Evolutionary conservation across 2,888 invertebrate species (phyloP), one percentile per base, ranked within the genome.

Genomic region (Galerucella nymphaeae): DNA sequence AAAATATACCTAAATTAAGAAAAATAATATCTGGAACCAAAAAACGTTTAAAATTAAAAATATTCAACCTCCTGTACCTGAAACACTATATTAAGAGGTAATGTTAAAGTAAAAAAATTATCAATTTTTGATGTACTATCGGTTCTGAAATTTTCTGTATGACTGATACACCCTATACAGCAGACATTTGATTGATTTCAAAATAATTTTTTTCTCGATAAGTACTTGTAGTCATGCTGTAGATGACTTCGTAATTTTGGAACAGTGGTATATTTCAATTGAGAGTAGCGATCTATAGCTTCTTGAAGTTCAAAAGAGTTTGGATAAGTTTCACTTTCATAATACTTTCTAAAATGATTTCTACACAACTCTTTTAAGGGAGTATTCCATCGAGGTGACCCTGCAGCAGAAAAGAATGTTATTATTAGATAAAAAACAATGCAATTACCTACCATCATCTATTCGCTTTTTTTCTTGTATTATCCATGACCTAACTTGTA

Each of bases 401-500:
- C 14, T 13, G 42, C n/a, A 20, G 18, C 11, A 2, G 18, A 57
- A 23, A 20, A 10, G 8, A 20, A 57, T 57, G n/a, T 16, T 6
- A 45, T 41, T 14, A 18, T 45, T 63, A 20, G 5, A 48, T 63
- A 18, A 20, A 63, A n/a, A 42, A 41, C 3, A 3, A 5, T 4
- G 14, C 41, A 63, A 16, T 10, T 42, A 63, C 45, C 42, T 63
- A 20, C 38, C 18, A n/a, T 45, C 20, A 16, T 41, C 20, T 20
- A 14, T 16, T 18, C 45, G 48, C n/a, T 48, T 63, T 63, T 16
- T 45, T 45, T 63, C 63, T 13, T 16, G 20, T 45, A 63, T 63
- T 6, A 63, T 42, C 63, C 63, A 63, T 16, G 63, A 30, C 11
- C 63, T 8, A 16, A 63, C 45, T 16, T 63, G 63, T 14, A n/a